These are phyloP conservation scores for Pogonocherus hispidulus DNA, from an alignment of 2,888 invertebrate species.

Conservation along the genomic window DNA sequence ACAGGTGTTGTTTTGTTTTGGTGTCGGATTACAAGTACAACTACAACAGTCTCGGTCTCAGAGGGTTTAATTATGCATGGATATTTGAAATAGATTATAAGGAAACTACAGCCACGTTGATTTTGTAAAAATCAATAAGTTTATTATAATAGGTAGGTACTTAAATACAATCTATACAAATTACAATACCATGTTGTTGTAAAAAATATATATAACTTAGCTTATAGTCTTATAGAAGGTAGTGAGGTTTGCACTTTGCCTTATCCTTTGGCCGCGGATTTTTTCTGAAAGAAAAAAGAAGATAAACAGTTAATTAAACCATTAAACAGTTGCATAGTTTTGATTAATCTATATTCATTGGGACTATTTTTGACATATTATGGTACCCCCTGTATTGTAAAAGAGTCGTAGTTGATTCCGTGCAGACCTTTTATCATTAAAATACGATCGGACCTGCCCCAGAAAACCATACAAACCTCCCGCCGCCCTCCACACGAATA, in stretches of 20 bases:
- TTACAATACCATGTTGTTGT: slow-evolving; percentile 54
- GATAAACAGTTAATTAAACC: neutral
- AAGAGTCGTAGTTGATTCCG: no score
- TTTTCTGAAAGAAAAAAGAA: slow-evolving; percentile 55
- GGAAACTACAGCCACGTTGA: neutral
- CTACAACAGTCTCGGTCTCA: no score
- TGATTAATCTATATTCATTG: no score
- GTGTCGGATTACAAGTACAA: slow-evolving; percentile 1
- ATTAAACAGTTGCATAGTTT: no score
- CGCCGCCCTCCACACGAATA: no score
- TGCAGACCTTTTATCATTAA: no score
- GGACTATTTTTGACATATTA: no score
- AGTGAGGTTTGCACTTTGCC: neutral
- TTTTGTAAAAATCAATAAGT: slow-evolving; percentile 28
- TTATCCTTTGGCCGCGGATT: slow-evolving; percentile 51
- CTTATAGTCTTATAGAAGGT: slow-evolving; percentile 35
- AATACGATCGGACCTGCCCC: no score
- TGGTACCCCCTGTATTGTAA: no score
- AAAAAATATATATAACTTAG: slow-evolving; percentile 51
- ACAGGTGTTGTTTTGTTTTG: slow-evolving; percentile 4
- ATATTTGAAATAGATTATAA: no score
- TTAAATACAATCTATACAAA: slow-evolving; percentile 55
- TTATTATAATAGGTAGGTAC: slow-evolving; percentile 32
- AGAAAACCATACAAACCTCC: no score
- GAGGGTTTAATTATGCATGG: no score